These are phyloP conservation scores for Danionella dracula DNA, from an alignment of 2,797 vertebrate genomes.

Conservation along the genomic window DNA sequence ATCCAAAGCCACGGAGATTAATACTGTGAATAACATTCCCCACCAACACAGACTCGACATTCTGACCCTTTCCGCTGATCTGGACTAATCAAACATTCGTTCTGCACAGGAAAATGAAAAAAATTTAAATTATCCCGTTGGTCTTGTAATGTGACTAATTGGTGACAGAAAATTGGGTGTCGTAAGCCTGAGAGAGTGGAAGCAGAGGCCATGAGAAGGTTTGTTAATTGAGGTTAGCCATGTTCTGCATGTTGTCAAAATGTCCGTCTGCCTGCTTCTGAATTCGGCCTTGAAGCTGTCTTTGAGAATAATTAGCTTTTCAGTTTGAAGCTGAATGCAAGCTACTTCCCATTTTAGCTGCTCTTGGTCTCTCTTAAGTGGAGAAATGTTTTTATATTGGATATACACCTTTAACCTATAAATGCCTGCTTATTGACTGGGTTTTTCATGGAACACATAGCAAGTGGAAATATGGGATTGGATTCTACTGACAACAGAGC, in stretches of 20 bases:
- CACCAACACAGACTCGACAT: conserved; percentile 11
- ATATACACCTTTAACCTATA: background rate
- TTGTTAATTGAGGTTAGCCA: conserved; percentile 37
- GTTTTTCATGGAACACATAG: background rate
- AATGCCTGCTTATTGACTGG: background rate
- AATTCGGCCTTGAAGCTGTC: conserved; percentile 20
- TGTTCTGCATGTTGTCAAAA: background rate
- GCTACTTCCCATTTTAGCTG: background rate
- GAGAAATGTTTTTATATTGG: conserved; percentile 1
- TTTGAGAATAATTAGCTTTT: conserved; percentile 34
- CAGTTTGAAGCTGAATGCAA: conserved; percentile 14
- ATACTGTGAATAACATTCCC: conserved; percentile 37
- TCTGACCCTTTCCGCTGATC: conserved; percentile 31
- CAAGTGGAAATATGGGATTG: background rate
- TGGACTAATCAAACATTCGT: conserved; percentile 34
- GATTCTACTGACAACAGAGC: background rate
- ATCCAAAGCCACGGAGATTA: conserved; percentile 25
- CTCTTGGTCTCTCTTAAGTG: background rate
- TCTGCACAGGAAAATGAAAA: background rate
- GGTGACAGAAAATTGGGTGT: conserved; percentile 29
- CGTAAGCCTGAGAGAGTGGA: conserved; percentile 17
- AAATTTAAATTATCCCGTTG: background rate
- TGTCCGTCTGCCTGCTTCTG: background rate
- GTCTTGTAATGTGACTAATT: conserved; percentile 39
- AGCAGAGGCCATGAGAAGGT: conserved; percentile 5